Evolutionary conservation across 2,888 invertebrate genomes (phyloP), one percentile per base, ranked within the genome.

Genomic region (Physocephala rufipes): DNA sequence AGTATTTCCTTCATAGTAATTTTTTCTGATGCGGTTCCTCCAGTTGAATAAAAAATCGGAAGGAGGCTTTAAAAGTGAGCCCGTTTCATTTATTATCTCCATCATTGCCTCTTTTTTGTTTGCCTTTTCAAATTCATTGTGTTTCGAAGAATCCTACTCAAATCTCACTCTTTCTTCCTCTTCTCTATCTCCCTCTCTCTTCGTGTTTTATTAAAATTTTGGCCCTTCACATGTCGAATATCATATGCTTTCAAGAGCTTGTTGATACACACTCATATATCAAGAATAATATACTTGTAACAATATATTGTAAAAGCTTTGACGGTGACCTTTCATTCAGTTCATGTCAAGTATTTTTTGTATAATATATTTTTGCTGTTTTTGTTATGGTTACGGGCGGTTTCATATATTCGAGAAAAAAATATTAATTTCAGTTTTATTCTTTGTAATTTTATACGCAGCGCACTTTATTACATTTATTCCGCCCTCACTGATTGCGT

Each of bases 341-440:
- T n/a, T n/a, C 2, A 49, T 49, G 49, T 49, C 49, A 49, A 49
- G 19, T 16, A 12, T 36, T 36, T 4, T 36, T 36, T 36, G 36
- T 4, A 36, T 36, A 9, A 36, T 36, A 36, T 49, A 47, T 12
- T 15, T 16, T 49, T 49, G 49, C 19, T 19, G 49, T 49, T 49
- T 15, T 49, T 49, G 49, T 49, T 49, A 49, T 49, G 16, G 49
- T 49, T 49, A 49, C 49, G 16, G 49, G 36, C 19, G 16, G 49
- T 49, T 49, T 5, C 19, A 13, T 5, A 16, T 49, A 49, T 3
- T 49, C 49, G 16, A 49, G 5, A 49, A 49, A 49, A 49, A 49
- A 49, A 49, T 49, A 49, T 49, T 49, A 19, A 36, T 9, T 36
- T 70, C 36, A 21, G 53, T 58, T 19, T 66, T n/a, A n/a, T n/a